Conservation (phyloP, 1,140 invertebrate genomes). For the Zaprionus capensis region DNA sequence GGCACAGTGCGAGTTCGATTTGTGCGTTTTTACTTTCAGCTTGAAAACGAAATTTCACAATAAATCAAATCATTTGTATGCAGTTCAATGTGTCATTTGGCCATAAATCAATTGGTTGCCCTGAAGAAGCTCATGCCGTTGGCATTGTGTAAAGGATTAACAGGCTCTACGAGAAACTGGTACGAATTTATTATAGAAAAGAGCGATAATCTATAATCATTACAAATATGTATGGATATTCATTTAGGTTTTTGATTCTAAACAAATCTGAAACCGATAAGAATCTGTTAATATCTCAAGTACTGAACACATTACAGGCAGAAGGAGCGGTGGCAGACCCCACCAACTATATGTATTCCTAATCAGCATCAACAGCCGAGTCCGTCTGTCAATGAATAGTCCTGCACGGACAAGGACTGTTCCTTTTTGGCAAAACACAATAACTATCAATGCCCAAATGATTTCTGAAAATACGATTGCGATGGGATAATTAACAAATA, state of each 20-base stretch:
- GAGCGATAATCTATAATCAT: neutral
- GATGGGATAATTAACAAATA: too few relatives aligned
- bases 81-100: conserved; percentile 54
- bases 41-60: conserved; percentile 70
- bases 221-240: neutral
- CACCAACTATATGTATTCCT: too few relatives aligned
- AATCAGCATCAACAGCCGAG: too few relatives aligned
- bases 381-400: too few relatives aligned
- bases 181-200: conserved; percentile 3
- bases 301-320: too few relatives aligned
- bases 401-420: too few relatives aligned
- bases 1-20: conserved; percentile 26
- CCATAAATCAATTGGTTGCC: conserved; percentile 58
- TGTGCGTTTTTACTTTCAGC: conserved; percentile 71
- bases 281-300: neutral
- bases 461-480: too few relatives aligned
- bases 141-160: conserved; percentile 66
- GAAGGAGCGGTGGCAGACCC: too few relatives aligned
- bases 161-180: conserved; percentile 31
- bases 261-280: neutral
- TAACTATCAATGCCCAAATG: too few relatives aligned
- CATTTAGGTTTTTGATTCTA: neutral
- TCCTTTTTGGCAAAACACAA: too few relatives aligned
- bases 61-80: conserved; percentile 60
- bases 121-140: conserved; percentile 50